Base-by-base conservation (phyloP, 2,113 vertebrate genomes). In the Atractosteus spatula region DNA sequence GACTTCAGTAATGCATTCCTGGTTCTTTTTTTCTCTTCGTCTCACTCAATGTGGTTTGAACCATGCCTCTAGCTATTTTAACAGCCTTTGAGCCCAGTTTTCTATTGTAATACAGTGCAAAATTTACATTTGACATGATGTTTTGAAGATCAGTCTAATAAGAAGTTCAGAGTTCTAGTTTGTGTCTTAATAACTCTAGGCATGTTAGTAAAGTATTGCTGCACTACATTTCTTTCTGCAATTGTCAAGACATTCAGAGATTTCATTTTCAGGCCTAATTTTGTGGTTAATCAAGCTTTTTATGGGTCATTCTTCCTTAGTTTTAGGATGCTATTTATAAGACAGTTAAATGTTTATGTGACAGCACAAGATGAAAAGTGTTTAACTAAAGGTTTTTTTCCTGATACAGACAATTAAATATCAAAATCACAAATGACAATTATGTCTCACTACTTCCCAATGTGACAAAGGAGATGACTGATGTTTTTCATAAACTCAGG, bases 261-360 rank as follows among this genome's bases (percentile, higher is more conserved):
- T 66, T 5, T 41, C 62, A 41, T 64, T 64, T 44, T 44, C 63
- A 66, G 41, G 11, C 63, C 6, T 43, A 11, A 66, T 44, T 4
- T 44, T 12, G 41, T 66, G 42, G 42, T 66, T 66, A 66, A 66
- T 66, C 42, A 66, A 44, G 42, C 12, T 14, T 43, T 66, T 66
- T 66, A 66, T 66, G 63, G 11, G 6, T 5, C 63, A 44, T 66
- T 66, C 63, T 66, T 66, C 7, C 64, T 7, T 66, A 47, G 3
- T 47, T 66, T 47, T 47, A 66, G 64, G 5, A 3, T 43, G 44
- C 44, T 42, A n/a, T 43, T 8, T 63, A 61, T 63, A 66, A n/a
- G 7, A 44, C 41, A 43, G 10, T 43, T 63, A 41, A 43, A 0
- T 43, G 42, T 45, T 41, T 64, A 64, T 44, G 3, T 14, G 10